Percentiles rank a stretch among this genome's conserved stretches.
Conservation (phyloP, 2,113 vertebrate species). For the Peucedramus taeniatus region DNA sequence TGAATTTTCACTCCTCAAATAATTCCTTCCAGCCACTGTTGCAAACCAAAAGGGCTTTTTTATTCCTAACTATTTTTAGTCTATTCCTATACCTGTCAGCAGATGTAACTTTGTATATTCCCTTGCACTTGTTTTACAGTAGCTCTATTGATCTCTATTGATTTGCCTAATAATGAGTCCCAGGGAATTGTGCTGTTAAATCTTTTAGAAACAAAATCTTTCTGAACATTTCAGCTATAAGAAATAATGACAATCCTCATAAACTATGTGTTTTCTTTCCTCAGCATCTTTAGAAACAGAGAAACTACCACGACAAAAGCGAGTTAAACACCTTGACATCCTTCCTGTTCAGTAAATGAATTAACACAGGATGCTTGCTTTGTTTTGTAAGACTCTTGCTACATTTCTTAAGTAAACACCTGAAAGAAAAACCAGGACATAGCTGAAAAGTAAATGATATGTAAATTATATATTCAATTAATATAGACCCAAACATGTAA, state of each 20-base stretch:
- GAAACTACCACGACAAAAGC: background rate
- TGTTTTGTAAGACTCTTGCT: background rate
- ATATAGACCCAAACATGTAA: background rate
- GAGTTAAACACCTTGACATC: background rate
- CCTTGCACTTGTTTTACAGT: slow-evolving; percentile 16
- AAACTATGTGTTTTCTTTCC: background rate
- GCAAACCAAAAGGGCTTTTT: background rate
- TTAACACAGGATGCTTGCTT: background rate
- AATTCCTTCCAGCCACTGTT: background rate
- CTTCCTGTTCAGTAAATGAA: background rate
- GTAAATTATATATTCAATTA: background rate
- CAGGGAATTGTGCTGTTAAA: slow-evolving; percentile 6
- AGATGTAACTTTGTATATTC: background rate
- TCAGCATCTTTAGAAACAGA: slow-evolving; percentile 17
- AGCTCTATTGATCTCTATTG: slow-evolving; percentile 30
- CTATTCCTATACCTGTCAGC: background rate
- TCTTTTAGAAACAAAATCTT: slow-evolving; percentile 37
- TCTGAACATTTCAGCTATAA: slow-evolving; percentile 24
- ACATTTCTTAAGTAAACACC: background rate
- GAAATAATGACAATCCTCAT: slow-evolving; percentile 12
- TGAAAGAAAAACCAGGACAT: background rate
- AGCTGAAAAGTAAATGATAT: background rate
- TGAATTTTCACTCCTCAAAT: background rate
- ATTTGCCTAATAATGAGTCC: slow-evolving; percentile 33
- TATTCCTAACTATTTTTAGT: background rate